Evolutionary conservation across 2,797 vertebrate species (phyloP), one percentile per base, ranked within the genome.

Genomic region (Cyprinella venusta): DNA sequence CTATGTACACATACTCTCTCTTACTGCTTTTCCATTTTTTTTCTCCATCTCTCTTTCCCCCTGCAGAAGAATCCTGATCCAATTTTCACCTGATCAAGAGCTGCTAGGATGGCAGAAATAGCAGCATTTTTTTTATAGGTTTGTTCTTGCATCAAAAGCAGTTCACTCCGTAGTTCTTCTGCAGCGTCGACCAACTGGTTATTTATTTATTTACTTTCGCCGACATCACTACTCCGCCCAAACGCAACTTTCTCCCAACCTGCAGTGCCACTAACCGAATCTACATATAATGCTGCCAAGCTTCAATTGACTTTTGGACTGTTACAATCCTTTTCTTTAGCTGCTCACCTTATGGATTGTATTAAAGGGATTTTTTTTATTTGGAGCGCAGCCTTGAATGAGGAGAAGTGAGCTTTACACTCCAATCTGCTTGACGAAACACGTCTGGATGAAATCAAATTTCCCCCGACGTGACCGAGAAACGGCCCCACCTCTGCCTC

Each of bases 81-180:
- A 86, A 82, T 86, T 86, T 82, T 74, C 80, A 85, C 69, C 80
- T 68, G 69, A 90, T 86, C 87, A 88, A 84, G 84, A 77, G 81
- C 81, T 84, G 81, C 85, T 71, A 77, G 64, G 77, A 80, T 26
- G 68, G 85, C 79, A 88, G 81, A 89, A 86, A 87, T 82, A 85
- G 69, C 77, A 89, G 82, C 38, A 86, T 48, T 48, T 48, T 88
- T 87, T 80, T 82, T 80, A 87, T 68, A 86, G 64, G 69, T 84
- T 86, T 88, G 82, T 88, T 86, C 78, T 86, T 63, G 76, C 84
- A 88, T 88, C 83, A 83, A 84, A 87, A 84, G 61, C 61, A 76
- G 72, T 83, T 82, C 52, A 52, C 13, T 76, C 59, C 33, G 71
- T 38, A 79, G 81, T 79, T 87, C 76, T 30, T 74, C 76, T 83